These are phyloP conservation scores for Choloepus didactylus DNA, from an alignment of 2,797 vertebrate species.

Conservation along the genomic window DNA sequence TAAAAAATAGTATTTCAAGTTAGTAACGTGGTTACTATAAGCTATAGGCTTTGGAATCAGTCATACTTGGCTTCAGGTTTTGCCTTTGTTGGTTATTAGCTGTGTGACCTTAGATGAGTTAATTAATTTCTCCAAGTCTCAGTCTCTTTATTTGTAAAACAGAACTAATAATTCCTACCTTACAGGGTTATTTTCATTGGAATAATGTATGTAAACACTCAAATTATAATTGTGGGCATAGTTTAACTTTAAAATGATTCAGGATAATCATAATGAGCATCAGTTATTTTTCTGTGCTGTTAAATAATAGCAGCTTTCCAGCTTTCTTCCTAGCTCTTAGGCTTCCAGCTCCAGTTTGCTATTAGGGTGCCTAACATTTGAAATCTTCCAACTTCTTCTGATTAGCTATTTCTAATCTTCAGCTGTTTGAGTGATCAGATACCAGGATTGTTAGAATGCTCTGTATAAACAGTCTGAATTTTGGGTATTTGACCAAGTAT, in stretches of 20 bases:
- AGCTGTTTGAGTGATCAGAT: background rate
- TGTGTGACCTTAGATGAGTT: conserved; percentile 7
- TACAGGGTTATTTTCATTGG: background rate
- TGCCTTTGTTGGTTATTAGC: background rate
- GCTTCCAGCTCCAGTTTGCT: background rate
- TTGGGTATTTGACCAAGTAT: background rate
- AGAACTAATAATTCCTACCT: background rate
- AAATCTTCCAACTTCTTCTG: background rate
- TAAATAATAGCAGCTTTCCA: background rate
- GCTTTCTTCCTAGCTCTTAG: conserved; percentile 13
- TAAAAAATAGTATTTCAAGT: conserved; percentile 16
- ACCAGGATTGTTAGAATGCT: background rate
- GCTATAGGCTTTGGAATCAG: background rate
- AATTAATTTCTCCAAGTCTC: background rate
- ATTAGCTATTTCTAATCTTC: background rate
- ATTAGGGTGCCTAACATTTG: background rate
- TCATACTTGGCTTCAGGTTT: background rate
- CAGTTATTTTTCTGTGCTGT: background rate
- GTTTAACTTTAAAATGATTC: conserved; percentile 5
- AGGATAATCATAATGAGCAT: background rate
- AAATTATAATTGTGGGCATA: background rate
- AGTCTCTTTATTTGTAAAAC: background rate
- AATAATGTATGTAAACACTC: background rate
- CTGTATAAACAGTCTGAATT: background rate
- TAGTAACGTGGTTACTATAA: background rate